Conservation (phyloP, 2,888 invertebrate species). For the Cheilosia vernalis region DNA sequence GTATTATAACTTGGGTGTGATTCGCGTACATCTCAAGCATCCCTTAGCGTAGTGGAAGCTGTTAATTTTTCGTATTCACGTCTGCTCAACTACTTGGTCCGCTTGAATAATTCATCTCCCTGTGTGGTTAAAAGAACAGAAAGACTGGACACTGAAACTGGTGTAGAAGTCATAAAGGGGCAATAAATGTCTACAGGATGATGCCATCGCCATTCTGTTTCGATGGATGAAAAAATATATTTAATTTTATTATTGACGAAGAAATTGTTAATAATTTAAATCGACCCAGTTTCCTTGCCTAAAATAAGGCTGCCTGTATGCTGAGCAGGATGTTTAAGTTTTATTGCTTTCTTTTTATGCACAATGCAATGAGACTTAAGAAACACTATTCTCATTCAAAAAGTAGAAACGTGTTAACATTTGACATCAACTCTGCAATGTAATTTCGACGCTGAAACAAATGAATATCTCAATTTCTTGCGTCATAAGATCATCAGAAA, state of each 20-base stretch:
- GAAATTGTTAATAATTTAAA: slow-evolving; percentile 38
- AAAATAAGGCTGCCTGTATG: slow-evolving; percentile 14
- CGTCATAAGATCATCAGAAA: slow-evolving; percentile 56
- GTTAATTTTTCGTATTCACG: too few species aligned
- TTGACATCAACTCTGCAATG: slow-evolving; percentile 1
- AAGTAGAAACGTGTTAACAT: background rate
- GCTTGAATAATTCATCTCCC: background rate
- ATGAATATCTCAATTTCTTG: slow-evolving; percentile 65
- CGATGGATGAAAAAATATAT: slow-evolving; percentile 30
- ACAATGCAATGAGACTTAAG: background rate
- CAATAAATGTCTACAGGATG: slow-evolving; percentile 32
- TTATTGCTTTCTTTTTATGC: too few species aligned
- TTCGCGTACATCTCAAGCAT: too few species aligned
- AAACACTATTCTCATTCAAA: slow-evolving; percentile 5
- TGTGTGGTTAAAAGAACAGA: background rate
- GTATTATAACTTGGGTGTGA: too few species aligned
- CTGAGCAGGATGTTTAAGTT: slow-evolving; percentile 8
- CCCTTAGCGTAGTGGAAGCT: too few species aligned
- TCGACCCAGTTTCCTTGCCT: slow-evolving; percentile 27
- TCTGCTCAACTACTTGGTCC: too few species aligned
- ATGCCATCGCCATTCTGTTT: slow-evolving; percentile 40
- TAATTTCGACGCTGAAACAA: slow-evolving; percentile 25
- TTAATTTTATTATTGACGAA: slow-evolving; percentile 36
- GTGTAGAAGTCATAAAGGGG: slow-evolving; percentile 35
- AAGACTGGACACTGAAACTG: slow-evolving; percentile 5